Evolutionary conservation across 2,888 invertebrate species (phyloP).

Genomic region (Galerucella pusilla): DNA sequence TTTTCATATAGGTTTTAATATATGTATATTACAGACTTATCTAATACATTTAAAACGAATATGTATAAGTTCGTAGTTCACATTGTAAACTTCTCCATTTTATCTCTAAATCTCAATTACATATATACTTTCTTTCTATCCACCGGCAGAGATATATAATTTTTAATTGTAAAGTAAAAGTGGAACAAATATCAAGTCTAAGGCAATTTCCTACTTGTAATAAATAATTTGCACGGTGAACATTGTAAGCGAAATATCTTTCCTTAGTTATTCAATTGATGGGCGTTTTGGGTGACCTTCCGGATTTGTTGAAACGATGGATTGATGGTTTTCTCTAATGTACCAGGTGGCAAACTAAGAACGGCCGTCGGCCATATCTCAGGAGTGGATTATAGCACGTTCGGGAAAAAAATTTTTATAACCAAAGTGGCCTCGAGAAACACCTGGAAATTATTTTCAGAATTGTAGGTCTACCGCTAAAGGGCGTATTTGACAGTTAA

Average conservation of each 20-base stretch:
- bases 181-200: conserved; percentile 15
- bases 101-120: background rate
- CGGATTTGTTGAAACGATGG: background rate
- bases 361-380: too few species aligned
- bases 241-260: background rate
- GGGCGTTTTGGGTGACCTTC: conserved; percentile 3
- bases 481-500: too few species aligned
- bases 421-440: too few species aligned
- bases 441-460: too few species aligned
- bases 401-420: too few species aligned
- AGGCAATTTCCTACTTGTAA: conserved; percentile 16
- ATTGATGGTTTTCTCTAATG: background rate
- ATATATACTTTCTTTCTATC: conserved; percentile 6
- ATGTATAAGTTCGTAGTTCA: background rate
- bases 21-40: too few species aligned
- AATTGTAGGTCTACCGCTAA: too few species aligned
- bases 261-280: background rate
- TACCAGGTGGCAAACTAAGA: too few species aligned
- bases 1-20: too few species aligned
- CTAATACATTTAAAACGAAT: too few species aligned
- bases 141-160: background rate
- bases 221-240: conserved; percentile 5
- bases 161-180: conserved; percentile 16
- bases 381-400: too few species aligned
- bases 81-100: background rate